A percentile compares a stretch with the other conserved stretches of the same genome.
Conservation (phyloP, 1,140 invertebrate species). For the Alviniconcha marisindica region DNA sequence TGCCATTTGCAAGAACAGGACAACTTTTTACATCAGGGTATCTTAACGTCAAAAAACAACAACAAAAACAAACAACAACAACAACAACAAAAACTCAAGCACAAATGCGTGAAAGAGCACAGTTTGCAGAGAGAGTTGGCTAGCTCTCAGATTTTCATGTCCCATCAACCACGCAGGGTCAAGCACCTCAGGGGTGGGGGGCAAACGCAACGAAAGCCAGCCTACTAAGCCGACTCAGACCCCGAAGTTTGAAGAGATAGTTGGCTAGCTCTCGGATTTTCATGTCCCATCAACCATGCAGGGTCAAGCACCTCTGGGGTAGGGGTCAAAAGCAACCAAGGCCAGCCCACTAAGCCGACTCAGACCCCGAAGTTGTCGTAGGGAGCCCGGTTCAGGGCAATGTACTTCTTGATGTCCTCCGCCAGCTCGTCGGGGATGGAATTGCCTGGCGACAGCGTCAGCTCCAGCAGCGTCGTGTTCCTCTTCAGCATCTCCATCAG, state of each 20-base stretch:
- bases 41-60: too few relatives aligned
- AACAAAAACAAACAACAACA: too few relatives aligned
- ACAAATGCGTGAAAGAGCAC: too few relatives aligned
- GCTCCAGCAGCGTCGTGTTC: conserved; percentile 60
- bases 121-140: too few relatives aligned
- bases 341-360: background rate
- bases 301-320: too few relatives aligned
- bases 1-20: too few relatives aligned
- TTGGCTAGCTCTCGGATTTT: too few relatives aligned
- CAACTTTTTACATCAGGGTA: too few relatives aligned
- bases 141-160: too few relatives aligned
- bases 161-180: background rate
- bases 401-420: conserved; percentile 57
- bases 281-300: background rate
- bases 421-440: conserved; percentile 49
- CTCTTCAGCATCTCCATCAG: conserved; percentile 60
- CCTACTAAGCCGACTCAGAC: conserved; percentile 4
- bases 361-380: conserved; percentile 4
- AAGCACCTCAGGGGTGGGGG: too few relatives aligned
- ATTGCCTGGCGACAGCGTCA: conserved; percentile 61
- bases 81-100: too few relatives aligned
- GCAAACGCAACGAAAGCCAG: background rate
- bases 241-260: too few relatives aligned
- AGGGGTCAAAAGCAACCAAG: background rate
- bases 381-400: conserved; percentile 52